Evolutionary conservation across 2,888 invertebrate genomes (phyloP).

Genomic region (Chromoteleia sp.): DNA sequence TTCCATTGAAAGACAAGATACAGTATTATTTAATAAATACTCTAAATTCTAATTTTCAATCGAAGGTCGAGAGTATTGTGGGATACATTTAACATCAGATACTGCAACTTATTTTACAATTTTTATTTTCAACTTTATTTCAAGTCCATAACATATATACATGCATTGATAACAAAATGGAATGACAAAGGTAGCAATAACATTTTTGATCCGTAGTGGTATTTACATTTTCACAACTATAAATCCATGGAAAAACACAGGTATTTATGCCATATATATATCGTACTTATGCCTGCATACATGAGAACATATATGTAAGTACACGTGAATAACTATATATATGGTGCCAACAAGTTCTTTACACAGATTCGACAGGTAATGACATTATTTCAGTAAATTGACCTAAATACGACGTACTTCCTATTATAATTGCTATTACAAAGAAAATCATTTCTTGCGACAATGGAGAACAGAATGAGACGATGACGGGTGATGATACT

Average conservation of each 20-base stretch:
- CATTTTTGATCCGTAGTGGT: slow-evolving; percentile 1
- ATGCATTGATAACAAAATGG: slow-evolving; percentile 8
- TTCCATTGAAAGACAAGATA: slow-evolving; percentile 32
- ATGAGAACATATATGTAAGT: too few species aligned
- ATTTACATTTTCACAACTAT: slow-evolving; percentile 8
- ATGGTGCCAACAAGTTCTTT: too few species aligned
- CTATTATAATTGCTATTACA: not conserved
- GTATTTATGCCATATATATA: too few species aligned
- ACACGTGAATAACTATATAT: too few species aligned
- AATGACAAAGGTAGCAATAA: not conserved
- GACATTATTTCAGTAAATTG: too few species aligned
- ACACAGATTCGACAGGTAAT: too few species aligned
- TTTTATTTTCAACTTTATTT: slow-evolving; percentile 37
- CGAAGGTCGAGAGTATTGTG: slow-evolving; percentile 2
- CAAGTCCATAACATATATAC: slow-evolving; percentile 23
- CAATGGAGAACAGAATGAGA: not conserved
- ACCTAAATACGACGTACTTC: not conserved
- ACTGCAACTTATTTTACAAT: not conserved
- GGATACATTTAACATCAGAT: slow-evolving; percentile 9
- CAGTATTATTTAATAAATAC: slow-evolving; percentile 55
- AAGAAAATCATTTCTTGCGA: too few species aligned
- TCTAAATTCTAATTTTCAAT: slow-evolving; percentile 19
- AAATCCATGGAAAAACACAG: too few species aligned
- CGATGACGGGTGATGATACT: not conserved
- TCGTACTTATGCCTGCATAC: too few species aligned